phyloP scores from a whole-genome alignment of 2,797 vertebrate species.

The Pipistrellus kuhlii region DNA sequence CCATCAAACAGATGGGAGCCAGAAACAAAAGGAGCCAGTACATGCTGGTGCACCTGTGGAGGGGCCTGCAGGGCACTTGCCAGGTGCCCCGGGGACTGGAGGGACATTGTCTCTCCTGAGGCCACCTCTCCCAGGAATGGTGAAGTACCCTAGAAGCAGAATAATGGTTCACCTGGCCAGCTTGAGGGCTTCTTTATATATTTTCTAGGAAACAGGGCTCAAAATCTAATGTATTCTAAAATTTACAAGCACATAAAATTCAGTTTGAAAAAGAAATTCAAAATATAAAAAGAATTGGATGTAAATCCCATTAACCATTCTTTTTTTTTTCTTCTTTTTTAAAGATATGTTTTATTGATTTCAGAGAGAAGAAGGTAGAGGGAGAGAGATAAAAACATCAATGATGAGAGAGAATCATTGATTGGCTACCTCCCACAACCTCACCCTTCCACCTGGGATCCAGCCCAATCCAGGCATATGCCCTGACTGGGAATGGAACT shows the following conservation, averaged over 20 bases:
- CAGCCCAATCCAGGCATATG: no score
- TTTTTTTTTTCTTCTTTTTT: no score
- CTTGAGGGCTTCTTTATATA: background rate
- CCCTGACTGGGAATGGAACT: no score
- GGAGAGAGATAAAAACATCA: no score
- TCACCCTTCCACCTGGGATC: no score
- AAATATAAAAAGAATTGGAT: constrained; percentile 6
- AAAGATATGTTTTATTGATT: no score
- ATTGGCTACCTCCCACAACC: no score
- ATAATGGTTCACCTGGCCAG: background rate
- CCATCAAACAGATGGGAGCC: constrained; percentile 68
- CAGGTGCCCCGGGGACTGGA: background rate
- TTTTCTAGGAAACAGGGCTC: background rate
- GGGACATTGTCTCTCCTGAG: background rate
- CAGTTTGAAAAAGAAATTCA: background rate
- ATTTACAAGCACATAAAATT: background rate
- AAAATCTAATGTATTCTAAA: background rate
- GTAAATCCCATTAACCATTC: background rate
- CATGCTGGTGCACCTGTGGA: constrained; percentile 54
- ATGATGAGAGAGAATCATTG: no score
- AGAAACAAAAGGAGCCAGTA: constrained; percentile 70
- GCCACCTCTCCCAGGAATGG: background rate
- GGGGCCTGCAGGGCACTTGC: background rate
- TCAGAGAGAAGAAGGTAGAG: no score
- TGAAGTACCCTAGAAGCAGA: background rate